A percentile compares a stretch with the other conserved stretches of the same genome.
Evolutionary conservation across 2,888 invertebrate species (phyloP).

Genomic region (Cheilosia impressa): DNA sequence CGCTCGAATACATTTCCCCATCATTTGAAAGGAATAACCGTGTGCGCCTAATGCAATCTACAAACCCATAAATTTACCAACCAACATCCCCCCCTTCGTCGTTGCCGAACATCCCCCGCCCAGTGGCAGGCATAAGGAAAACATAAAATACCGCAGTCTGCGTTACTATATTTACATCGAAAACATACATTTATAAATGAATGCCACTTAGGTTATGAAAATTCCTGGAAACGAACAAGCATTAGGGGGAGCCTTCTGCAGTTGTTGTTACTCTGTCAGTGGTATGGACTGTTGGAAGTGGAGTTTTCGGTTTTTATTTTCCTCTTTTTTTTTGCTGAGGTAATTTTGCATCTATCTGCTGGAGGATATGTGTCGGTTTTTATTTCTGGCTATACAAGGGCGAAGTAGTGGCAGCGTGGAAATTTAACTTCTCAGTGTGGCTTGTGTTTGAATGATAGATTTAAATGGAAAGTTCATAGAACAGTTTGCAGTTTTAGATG

Average conservation of each 20-base stretch:
- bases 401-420: neutral
- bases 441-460: neutral
- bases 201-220: conserved; percentile 76
- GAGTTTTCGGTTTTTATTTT: conserved; percentile 10
- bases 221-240: conserved; percentile 68
- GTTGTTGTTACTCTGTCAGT: conserved; percentile 25
- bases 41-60: conserved; percentile 71
- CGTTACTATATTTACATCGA: conserved; percentile 72
- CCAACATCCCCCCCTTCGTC: conserved; percentile 17
- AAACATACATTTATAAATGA: conserved; percentile 72
- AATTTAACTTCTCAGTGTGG: no score
- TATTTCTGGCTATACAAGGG: neutral
- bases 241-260: conserved; percentile 6
- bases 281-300: neutral
- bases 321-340: neutral
- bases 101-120: neutral
- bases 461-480: no score
- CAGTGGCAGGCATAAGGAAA: conserved; percentile 37
- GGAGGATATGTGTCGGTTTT: neutral
- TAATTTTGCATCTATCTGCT: neutral
- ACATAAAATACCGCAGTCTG: conserved; percentile 69
- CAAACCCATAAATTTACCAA: conserved; percentile 70
- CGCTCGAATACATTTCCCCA: conserved; percentile 1
- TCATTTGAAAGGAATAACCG: conserved; percentile 58
- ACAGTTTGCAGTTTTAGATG: no score